Percentiles rank a stretch among this genome's conserved stretches.
phyloP scores from a whole-genome alignment of 2,888 invertebrate species.

The Agriopis aurantiaria region DNA sequence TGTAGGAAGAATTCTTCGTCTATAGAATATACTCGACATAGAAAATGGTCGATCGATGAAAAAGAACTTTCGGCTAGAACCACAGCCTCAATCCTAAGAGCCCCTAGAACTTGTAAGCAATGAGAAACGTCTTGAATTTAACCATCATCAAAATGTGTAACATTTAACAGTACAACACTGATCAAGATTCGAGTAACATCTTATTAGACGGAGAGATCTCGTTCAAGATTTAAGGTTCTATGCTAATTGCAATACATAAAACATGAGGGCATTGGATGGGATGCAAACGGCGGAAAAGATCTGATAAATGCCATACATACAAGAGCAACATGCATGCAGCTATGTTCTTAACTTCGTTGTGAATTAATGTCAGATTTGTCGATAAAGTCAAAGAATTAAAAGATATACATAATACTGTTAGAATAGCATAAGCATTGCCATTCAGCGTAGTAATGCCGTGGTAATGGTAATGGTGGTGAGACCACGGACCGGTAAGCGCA shows the following conservation, averaged over 20 bases:
- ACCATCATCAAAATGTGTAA: constrained; percentile 29
- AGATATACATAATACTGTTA: no score
- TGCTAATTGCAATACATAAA: constrained; percentile 38
- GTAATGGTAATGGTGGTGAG: no score
- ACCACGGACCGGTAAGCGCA: no score
- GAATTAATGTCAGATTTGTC: neutral
- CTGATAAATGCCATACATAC: constrained; percentile 12
- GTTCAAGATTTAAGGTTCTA: constrained; percentile 38
- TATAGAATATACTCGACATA: no score
- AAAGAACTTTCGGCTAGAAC: no score
- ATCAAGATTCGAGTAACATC: constrained; percentile 13
- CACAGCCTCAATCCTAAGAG: no score
- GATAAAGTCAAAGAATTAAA: no score
- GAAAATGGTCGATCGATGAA: no score
- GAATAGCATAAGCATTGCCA: no score
- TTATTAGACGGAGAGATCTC: constrained; percentile 24
- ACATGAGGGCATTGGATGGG: constrained; percentile 28
- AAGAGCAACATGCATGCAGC: constrained; percentile 17
- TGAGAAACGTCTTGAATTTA: neutral
- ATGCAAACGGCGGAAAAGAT: constrained; percentile 36
- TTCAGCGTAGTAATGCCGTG: no score
- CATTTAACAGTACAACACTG: constrained; percentile 30
- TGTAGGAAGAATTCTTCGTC: neutral
- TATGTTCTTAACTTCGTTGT: neutral
- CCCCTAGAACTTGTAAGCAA: neutral